These are phyloP conservation scores for Cephus runcator DNA, from an alignment of 2,888 invertebrate species.

Conservation along the genomic window DNA sequence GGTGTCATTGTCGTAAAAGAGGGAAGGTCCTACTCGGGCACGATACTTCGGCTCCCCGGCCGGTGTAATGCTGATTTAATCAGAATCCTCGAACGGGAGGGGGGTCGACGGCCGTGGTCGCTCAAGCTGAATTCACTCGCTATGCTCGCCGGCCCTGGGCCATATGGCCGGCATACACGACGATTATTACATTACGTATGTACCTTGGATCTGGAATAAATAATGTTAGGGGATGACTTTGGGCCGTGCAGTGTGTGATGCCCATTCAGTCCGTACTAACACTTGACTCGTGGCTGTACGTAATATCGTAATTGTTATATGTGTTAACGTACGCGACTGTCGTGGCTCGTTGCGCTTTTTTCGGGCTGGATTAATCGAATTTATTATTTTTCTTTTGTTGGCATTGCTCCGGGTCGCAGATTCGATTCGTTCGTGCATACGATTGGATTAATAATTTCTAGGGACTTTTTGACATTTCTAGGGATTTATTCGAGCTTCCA, in stretches of 20 bases:
- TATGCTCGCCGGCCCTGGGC: constrained; percentile 34
- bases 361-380: constrained; percentile 59
- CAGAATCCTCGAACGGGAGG: constrained; percentile 38
- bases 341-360: constrained; percentile 61
- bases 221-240: constrained; percentile 44
- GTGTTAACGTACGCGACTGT: constrained; percentile 15
- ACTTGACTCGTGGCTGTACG: background rate
- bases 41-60: constrained; percentile 20
- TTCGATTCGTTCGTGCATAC: background rate
- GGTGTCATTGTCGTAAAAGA: constrained; percentile 56
- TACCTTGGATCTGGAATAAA: constrained; percentile 48
- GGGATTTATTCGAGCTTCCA: no score
- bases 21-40: constrained; percentile 23
- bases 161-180: constrained; percentile 63
- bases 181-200: constrained; percentile 65
- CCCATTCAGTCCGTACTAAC: background rate
- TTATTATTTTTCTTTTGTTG: constrained; percentile 46
- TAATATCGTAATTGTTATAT: background rate
- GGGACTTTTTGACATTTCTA: background rate
- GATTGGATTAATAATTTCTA: background rate
- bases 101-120: constrained; percentile 9
- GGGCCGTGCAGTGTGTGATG: background rate
- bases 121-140: constrained; percentile 1
- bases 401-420: background rate
- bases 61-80: constrained; percentile 63